Evolutionary conservation across 2,797 vertebrate species (phyloP), one percentile per base, ranked within the genome.

Genomic region (Notamacropus eugenii): DNA sequence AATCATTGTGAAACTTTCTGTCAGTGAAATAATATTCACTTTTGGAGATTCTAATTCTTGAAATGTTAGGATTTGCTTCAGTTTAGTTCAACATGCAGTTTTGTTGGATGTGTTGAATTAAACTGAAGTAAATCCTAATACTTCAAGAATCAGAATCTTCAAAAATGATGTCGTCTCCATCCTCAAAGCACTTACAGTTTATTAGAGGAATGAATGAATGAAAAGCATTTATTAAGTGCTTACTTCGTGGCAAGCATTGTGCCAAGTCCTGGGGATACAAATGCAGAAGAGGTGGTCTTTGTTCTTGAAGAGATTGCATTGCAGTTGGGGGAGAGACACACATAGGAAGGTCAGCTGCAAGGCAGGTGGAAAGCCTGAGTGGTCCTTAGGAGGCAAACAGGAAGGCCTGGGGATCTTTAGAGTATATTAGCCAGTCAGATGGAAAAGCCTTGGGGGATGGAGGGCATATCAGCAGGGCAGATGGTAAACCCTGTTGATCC

Each of bases 11-110:
- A 50, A 96, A 57, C 90, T 24, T 62, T 95, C 11, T 92, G 74
- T 56, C 34, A 93, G 91, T 74, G 40, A 27, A 74, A 74, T 74
- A 22, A 74, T 40, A 40, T 56, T 92, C 59, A 24, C 34, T 96
- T 97, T 96, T 97, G 93, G 93, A 54, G 94, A 92, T 94, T 94
- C 56, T 91, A 87, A 95, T 93, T 96, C 91, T 95, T 95, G 50
- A 14, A 93, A 4, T 67, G 24, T 92, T 95, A 92, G 59, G 91
- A 93, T 95, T 95, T 96, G 46, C 14, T n/a, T 93, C 46, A 92
- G 54, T 91, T 55, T 93, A 87, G 40, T 62, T 40, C 67, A 74
- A 5, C 2, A 6, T 52, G 52, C 52, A 52, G 52, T 52, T 6
- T 52, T 52, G 52, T 52, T 52, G 50, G 50, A 52, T 52, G 50